Base-by-base conservation (phyloP, 1,140 invertebrate genomes). In the Bemisia tabaci region DNA sequence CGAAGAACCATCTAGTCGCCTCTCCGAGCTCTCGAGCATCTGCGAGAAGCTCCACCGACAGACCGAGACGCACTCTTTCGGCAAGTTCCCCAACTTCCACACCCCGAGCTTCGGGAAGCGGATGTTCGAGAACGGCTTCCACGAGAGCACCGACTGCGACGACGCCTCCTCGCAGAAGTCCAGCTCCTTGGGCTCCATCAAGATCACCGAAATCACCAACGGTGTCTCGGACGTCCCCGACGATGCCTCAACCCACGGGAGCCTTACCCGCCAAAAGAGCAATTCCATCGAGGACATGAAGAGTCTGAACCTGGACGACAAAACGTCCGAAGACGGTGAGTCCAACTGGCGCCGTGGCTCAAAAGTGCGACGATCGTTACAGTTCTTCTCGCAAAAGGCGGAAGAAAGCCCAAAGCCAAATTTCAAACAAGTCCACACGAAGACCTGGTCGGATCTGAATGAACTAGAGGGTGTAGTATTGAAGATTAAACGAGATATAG, bases 311-410 rank as follows among this genome's bases (percentile, higher is more conserved):
- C 17, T 65, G 21, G 65, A 68, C 1, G 39, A 66, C 9, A 65
- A 66, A 27, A 26, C 66, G n/a, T 59, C 61, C 1, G 58, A 26
- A 9, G 65, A 59, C 5, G 59, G 62, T 1, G 22, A n/a, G 0
- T 27, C 60, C 2, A 24, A 22, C 22, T 85, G 84, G 85, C 79
- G 79, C 66, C 75, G 81, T 65, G 80, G 82, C 23, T 81, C 80
- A 22, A 83, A 81, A 71, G 74, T 82, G 23, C 78, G 83, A 48
- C 74, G 82, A 64, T 87, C 85, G 12, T 78, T 88, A 60, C 83
- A 87, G 72, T 82, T 84, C 72, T 80, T 83, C 0, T 81, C 77
- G 77, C 68, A 75, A 77, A 62, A 67, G 21, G 65, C 26, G 26
- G 60, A 68, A 26, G 68, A 68, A 65, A 70, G 59, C 25, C 60